Evolutionary conservation across 2,888 invertebrate genomes (phyloP), one percentile per base, ranked within the genome.

Genomic region (Melinaea menophilus): DNA sequence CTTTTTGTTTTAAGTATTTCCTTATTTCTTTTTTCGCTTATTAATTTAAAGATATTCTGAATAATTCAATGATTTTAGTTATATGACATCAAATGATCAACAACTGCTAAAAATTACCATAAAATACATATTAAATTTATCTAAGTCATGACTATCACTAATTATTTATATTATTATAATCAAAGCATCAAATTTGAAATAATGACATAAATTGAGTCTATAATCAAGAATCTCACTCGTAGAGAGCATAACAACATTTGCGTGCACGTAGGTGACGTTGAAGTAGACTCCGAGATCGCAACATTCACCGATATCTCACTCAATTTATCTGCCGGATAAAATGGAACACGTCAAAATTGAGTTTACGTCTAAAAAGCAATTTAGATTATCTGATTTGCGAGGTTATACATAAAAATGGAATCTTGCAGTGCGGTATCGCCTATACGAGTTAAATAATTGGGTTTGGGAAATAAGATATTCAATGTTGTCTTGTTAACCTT

Each of bases 321-420:
- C 88, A 88, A 88, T 89, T 88, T 88, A 89, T 88, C 88, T 80
- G 74, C 73, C 74, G 77, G 88, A 87, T 86, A 86, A 86, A 85
- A 82, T 80, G 82, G 80, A 83, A 86, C 86, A 85, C 83, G 86
- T 85, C 86, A 86, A 83, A 88, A 88, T 86, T 83, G 88, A 88
- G 86, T 88, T 85, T 85, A 79, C 87, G 84, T 82, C 86, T 87
- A 87, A 86, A 86, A 88, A 86, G 84, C 88, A 88, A 88, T 89
- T 89, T 84, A 85, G 86, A 88, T 88, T 88, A 88, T 88, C 89
- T 82, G 87, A 87, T 88, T 86, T 84, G 82, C 77, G 80, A 85
- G 82, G 83, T 82, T 86, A 81, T 85, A 80, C 80, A 82, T 71
- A 74, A 72, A 76, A 75, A 75, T 73, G 65, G 69, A 70, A 66